phyloP scores from a whole-genome alignment of 2,888 invertebrate species.

The Pristionchus mayeri region DNA sequence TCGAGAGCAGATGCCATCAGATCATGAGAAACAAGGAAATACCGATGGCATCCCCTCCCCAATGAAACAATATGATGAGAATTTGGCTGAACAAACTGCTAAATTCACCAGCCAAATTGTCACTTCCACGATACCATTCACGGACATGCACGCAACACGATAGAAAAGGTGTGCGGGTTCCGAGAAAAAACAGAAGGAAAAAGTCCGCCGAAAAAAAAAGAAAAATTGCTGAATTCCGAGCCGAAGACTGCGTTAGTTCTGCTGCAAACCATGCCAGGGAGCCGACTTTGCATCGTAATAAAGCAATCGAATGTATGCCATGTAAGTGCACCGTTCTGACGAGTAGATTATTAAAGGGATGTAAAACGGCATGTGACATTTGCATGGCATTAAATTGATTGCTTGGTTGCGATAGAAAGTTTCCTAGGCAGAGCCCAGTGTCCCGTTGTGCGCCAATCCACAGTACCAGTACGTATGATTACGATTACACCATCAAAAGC shows the following conservation, averaged over 20 bases:
- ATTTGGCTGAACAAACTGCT: constrained; percentile 1
- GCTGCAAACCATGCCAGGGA: background rate
- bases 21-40: background rate
- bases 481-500: background rate
- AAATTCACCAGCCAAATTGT: background rate
- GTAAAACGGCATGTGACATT: no score
- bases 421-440: no score
- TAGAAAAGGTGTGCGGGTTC: background rate
- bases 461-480: background rate
- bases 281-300: no score
- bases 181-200: background rate
- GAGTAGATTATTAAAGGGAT: no score
- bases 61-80: background rate
- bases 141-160: background rate
- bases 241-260: background rate
- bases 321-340: no score
- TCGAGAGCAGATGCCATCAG: background rate
- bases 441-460: background rate
- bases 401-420: no score
- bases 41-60: background rate
- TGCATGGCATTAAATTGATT: no score
- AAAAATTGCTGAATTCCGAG: background rate
- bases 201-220: background rate
- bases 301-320: no score
- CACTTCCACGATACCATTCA: background rate